Base-by-base conservation (phyloP, 2,797 vertebrate genomes). In the Benthosema pterotum region DNA sequence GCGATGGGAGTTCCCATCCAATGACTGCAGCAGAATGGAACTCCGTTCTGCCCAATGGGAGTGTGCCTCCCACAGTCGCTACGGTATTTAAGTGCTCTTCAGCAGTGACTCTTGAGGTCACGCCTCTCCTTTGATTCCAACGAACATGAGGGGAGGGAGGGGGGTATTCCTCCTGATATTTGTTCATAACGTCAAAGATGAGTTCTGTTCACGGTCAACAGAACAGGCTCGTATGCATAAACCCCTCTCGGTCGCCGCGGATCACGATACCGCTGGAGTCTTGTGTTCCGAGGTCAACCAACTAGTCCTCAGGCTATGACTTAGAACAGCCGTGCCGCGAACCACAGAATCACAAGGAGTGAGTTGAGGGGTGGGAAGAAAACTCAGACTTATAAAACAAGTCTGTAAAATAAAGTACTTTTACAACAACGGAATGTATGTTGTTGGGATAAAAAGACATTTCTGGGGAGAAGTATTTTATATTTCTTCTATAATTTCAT, bases 321-420 rank as follows among this genome's bases (percentile, higher is more conserved):
- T 59, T 50, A 47, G 45, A 25, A 28, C 17, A 17, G 38, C 52
- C 17, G 54, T 2, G 14, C 54, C 53, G 38, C 64, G 52, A 60
- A 67, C 63, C 38, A 67, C 59, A 67, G 22, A 69, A 54, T 71
- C 77, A 75, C 66, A 57, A 42, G 14, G 58, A 78, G 65, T 57
- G 79, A 43, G 49, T 12, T 13, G 45, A 46, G 59, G 56, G 68
- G 61, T 86, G 89, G 73, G 89, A 90, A 83, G 80, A 63, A 83
- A 70, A 75, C 60, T 67, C 88, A 93, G 96, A 98, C 95, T 97
- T 99, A 93, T 98, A 98, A 97, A 98, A 98, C 96, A 98, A 98
- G 96, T 98, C 96, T 86, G 94, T 95, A 94, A 95, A 94, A 93
- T 91, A 92, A 95, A 93, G 89, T 86, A 93, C 79, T 83, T 83